These are phyloP conservation scores for Rhopilema esculentum DNA, from an alignment of 30 jellyfish, hydroid and myxozoan species.

Conservation along the genomic window DNA sequence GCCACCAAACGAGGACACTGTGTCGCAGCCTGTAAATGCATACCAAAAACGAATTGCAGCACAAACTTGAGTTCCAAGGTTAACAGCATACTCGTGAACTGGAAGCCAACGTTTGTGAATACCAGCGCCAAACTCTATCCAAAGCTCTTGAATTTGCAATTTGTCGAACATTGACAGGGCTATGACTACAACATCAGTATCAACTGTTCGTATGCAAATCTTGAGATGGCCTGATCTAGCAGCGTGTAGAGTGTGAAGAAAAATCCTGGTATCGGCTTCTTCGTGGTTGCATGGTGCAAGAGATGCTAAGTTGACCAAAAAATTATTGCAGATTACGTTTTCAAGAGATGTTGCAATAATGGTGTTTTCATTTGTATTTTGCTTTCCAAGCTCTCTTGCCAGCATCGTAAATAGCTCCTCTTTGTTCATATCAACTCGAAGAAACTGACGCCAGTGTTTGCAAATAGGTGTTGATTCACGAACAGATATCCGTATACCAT, in stretches of 20 bases:
- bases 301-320: slow-evolving; percentile 14
- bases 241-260: slow-evolving; percentile 39
- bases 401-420: slow-evolving; percentile 49
- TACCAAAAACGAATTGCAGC: slow-evolving; percentile 35
- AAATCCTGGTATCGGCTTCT: slow-evolving; percentile 9
- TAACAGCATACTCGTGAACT: slow-evolving; percentile 36
- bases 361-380: slow-evolving; percentile 15
- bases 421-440: slow-evolving; percentile 57
- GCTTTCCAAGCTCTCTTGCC: slow-evolving; percentile 53
- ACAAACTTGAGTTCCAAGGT: slow-evolving; percentile 50
- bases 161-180: slow-evolving; percentile 23
- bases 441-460: slow-evolving; percentile 40
- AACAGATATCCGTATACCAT: slow-evolving; percentile 32
- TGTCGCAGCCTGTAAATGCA: slow-evolving; percentile 46
- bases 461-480: slow-evolving; percentile 18
- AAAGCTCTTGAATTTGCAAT: slow-evolving; percentile 24
- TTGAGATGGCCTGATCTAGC: slow-evolving; percentile 25
- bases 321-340: slow-evolving; percentile 21
- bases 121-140: slow-evolving; percentile 55
- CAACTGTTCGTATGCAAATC: slow-evolving; percentile 44
- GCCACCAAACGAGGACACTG: slow-evolving; percentile 58
- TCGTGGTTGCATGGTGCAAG: slow-evolving; percentile 49
- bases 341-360: slow-evolving; percentile 19
- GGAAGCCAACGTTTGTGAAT: slow-evolving; percentile 26
- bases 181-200: slow-evolving; percentile 49